These are phyloP conservation scores for Xylota segnis DNA, from an alignment of 2,888 invertebrate genomes.

Conservation along the genomic window DNA sequence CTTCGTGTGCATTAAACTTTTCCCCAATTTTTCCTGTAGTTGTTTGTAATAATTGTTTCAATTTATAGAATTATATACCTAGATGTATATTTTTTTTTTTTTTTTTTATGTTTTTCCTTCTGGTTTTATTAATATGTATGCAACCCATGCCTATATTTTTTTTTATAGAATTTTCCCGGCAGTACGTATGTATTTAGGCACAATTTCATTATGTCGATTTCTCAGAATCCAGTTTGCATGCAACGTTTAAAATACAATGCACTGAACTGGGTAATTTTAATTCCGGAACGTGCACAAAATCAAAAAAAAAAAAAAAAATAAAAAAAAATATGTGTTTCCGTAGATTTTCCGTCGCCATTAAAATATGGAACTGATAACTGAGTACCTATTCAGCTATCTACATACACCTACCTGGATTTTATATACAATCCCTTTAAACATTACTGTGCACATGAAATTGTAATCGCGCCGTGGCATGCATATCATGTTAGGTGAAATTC, in stretches of 20 bases:
- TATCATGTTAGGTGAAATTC: neutral
- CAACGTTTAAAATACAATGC: neutral
- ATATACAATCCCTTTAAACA: neutral
- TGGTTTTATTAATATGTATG: neutral
- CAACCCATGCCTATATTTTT: neutral
- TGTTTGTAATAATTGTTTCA: constrained; percentile 6
- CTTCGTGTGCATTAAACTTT: constrained; percentile 5
- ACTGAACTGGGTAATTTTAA: neutral
- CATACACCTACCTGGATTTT: neutral
- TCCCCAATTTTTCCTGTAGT: neutral
- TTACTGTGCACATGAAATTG: constrained; percentile 3
- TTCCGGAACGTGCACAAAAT: neutral
- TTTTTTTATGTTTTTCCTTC: too few species aligned
- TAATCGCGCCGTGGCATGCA: neutral
- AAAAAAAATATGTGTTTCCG: neutral
- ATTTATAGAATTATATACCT: neutral
- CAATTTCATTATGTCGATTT: neutral
- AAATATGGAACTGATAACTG: constrained; percentile 8
- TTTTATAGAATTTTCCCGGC: neutral
- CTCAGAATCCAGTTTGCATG: constrained; percentile 25
- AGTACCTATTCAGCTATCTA: neutral
- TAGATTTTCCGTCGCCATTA: constrained; percentile 15
- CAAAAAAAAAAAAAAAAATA: neutral
- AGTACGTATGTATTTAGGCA: neutral
- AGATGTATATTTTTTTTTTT: neutral